Conservation (phyloP, 2,888 invertebrate genomes). For the Parthenolecanium corni region DNA sequence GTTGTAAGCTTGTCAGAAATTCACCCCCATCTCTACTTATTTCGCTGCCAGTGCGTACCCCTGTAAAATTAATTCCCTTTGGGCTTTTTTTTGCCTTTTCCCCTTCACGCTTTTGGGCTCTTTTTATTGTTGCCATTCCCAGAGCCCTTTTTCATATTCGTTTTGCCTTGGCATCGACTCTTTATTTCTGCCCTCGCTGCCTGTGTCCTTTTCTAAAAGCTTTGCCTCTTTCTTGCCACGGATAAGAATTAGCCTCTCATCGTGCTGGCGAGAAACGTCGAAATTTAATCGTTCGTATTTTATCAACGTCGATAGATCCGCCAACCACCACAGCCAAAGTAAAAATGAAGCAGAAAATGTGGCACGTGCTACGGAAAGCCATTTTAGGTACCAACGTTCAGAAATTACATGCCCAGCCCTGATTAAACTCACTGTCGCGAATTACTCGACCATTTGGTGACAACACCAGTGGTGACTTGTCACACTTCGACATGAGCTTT, state of each 20-base stretch:
- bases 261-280: conserved; percentile 9
- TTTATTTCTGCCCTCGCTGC: neutral
- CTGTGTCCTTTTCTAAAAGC: no score
- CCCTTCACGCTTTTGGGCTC: conserved; percentile 17
- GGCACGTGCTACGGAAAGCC: no score
- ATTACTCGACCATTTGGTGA: no score
- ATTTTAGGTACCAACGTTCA: no score
- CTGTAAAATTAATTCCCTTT: conserved; percentile 19
- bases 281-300: conserved; percentile 28
- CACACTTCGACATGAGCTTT: no score
- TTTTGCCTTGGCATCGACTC: conserved; percentile 12
- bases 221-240: no score
- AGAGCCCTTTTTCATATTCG: conserved; percentile 22
- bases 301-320: conserved; percentile 17
- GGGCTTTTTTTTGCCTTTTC: conserved; percentile 21
- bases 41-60: no score
- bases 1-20: conserved; percentile 20
- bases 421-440: no score
- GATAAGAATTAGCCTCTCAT: conserved; percentile 21
- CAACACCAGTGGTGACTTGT: no score
- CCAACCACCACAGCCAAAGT: no score
- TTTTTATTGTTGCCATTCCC: conserved; percentile 26
- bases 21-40: neutral
- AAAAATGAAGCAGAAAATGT: no score
- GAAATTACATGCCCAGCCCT: no score